Evolutionary conservation across 2,888 invertebrate species (phyloP).

Genomic region (Drosophila leonis): DNA sequence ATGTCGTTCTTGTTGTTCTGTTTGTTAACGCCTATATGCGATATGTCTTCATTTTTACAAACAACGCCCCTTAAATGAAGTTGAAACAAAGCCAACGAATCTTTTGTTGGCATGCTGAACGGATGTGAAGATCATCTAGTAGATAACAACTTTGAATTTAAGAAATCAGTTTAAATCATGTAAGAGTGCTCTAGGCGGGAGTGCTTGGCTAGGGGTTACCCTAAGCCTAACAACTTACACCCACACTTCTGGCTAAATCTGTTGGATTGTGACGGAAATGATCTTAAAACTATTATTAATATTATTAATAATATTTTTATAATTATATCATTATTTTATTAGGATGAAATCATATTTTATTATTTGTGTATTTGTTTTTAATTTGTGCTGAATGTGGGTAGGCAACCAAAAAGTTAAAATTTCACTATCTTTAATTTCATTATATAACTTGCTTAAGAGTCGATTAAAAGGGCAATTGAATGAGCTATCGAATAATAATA

Average conservation of each 20-base stretch:
- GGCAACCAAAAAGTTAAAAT: too few relatives aligned
- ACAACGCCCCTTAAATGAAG: slow-evolving; percentile 41
- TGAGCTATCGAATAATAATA: too few relatives aligned
- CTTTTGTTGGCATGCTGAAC: slow-evolving; percentile 9
- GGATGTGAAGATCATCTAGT: slow-evolving; percentile 14
- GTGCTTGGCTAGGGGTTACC: neutral
- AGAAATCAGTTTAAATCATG: neutral
- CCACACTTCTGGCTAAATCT: neutral
- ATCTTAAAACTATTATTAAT: too few relatives aligned
- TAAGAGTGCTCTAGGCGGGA: neutral
- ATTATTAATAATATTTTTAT: too few relatives aligned
- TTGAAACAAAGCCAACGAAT: slow-evolving; percentile 8
- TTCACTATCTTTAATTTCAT: too few relatives aligned
- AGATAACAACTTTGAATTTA: neutral
- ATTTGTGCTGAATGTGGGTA: too few relatives aligned
- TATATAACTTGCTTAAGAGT: too few relatives aligned
- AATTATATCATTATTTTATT: too few relatives aligned
- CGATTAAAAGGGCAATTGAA: too few relatives aligned
- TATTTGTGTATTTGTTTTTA: too few relatives aligned
- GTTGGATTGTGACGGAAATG: too few relatives aligned
- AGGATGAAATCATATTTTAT: too few relatives aligned
- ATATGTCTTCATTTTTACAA: slow-evolving; percentile 65
- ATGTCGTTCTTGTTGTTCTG: slow-evolving; percentile 39
- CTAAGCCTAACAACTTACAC: neutral
- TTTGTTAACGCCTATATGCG: slow-evolving; percentile 35